Conservation (phyloP, 2,113 vertebrate species). For the western clawed frog (Xenopus tropicalis) region UCB_Xtro_10.0 CM004450.2:106665501-106666000, state of each 20-base stretch:
- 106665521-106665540: too few species aligned
- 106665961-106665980: slow-evolving; percentile 55
- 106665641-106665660: too few species aligned
- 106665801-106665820: not conserved
- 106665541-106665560: too few species aligned
- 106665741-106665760: not conserved
- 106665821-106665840: not conserved
- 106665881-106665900: slow-evolving; percentile 57
- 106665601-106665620: too few species aligned
- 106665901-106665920: slow-evolving; percentile 41
- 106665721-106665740: not conserved
- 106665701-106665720: too few species aligned
- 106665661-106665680: too few species aligned
- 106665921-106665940: slow-evolving; percentile 30
- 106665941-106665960: slow-evolving; percentile 44
- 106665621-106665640: too few species aligned
- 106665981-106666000: slow-evolving; percentile 51
- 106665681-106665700: too few species aligned
- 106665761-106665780: not conserved
- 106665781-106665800: not conserved
- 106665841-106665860: not conserved
- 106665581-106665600: too few species aligned
- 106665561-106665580: too few species aligned
- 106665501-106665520: too few species aligned
- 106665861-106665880: slow-evolving; percentile 48